Evolutionary conservation across 2,888 invertebrate genomes (phyloP).

Genomic region (Eupithecia exiguata): DNA sequence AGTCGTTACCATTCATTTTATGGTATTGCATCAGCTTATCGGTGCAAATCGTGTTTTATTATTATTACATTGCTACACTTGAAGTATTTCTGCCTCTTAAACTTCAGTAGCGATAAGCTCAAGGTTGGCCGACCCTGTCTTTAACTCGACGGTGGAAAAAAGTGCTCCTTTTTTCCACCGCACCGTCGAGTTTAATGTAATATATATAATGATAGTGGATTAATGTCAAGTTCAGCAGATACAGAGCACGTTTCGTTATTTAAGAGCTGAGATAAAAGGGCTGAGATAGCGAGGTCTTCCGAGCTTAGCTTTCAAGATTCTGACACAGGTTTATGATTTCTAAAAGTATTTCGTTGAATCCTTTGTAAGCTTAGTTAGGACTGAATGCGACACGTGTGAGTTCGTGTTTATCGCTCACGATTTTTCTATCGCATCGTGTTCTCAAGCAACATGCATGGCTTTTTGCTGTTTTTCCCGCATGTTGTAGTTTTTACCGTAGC

Average conservation of each 20-base stretch:
- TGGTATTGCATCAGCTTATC: neutral
- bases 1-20: neutral
- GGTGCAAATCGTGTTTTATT: neutral
- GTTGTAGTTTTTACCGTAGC: neutral
- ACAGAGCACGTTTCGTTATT: conserved; percentile 33
- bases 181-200: no score
- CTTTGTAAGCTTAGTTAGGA: neutral
- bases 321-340: neutral
- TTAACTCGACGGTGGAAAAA: conserved; percentile 29
- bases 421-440: conserved; percentile 22
- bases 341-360: neutral
- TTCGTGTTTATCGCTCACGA: conserved; percentile 27
- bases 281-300: conserved; percentile 19
- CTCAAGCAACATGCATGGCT: neutral
- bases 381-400: conserved; percentile 18
- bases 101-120: conserved; percentile 37
- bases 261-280: conserved; percentile 34
- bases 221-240: conserved; percentile 43
- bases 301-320: no score
- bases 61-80: neutral
- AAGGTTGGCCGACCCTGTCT: conserved; percentile 41
- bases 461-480: neutral
- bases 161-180: no score
- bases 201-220: conserved; percentile 21
- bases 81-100: neutral